phyloP scores from a whole-genome alignment of 2,888 invertebrate species.

The Gibbula magus region DNA sequence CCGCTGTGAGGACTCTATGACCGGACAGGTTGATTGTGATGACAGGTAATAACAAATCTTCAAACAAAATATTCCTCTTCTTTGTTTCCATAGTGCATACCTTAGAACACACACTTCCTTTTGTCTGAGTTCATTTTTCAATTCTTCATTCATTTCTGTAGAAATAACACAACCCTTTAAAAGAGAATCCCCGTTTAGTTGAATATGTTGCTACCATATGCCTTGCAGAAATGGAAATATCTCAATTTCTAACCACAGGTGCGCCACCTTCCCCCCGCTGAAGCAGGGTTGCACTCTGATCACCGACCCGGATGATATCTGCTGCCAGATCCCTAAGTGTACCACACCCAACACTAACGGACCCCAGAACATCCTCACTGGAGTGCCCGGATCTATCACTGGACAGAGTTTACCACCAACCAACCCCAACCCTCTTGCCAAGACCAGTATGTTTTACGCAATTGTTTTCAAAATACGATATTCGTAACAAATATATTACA shows the following conservation, averaged over 20 bases:
- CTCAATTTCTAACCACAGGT: conserved; percentile 34
- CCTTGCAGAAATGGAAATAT: too few species aligned
- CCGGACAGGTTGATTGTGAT: conserved; percentile 53
- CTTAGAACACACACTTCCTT: too few species aligned
- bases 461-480: too few species aligned
- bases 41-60: conserved; percentile 53
- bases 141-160: too few species aligned
- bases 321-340: conserved; percentile 56
- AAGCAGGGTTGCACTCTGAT: conserved; percentile 46
- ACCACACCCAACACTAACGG: conserved; percentile 44
- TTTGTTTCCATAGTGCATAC: too few species aligned
- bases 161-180: too few species aligned
- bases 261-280: conserved; percentile 50
- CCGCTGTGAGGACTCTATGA: conserved; percentile 56
- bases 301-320: conserved; percentile 55
- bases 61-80: neutral
- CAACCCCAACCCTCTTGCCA: conserved; percentile 38
- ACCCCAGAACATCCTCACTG: conserved; percentile 45
- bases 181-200: too few species aligned
- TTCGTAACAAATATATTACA: too few species aligned
- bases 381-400: conserved; percentile 51
- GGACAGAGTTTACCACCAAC: conserved; percentile 42
- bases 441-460: conserved; percentile 23
- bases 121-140: too few species aligned
- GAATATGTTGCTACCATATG: too few species aligned